Conservation (phyloP, 2,113 vertebrate genomes). For the Eira barbara region DNA sequence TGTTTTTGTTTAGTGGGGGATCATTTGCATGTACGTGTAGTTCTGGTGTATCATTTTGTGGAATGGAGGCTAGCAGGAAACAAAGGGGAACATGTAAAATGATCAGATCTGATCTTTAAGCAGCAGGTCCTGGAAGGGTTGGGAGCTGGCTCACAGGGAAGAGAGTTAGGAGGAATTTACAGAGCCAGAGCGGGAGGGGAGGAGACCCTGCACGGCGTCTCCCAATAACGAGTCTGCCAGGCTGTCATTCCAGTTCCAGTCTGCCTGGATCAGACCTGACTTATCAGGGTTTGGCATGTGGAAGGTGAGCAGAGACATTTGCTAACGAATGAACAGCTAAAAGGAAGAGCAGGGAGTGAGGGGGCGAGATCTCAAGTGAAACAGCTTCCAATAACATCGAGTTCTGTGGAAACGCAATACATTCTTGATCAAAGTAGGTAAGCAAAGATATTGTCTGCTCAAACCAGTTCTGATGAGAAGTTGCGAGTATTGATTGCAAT, state of each 20-base stretch:
- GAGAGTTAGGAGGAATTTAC: neutral
- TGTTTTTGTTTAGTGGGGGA: neutral
- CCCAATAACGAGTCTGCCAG: neutral
- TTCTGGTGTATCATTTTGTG: neutral
- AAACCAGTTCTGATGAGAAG: neutral
- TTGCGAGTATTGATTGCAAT: neutral
- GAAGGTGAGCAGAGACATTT: neutral
- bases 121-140: neutral
- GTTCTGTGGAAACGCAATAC: neutral
- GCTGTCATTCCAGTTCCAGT: neutral
- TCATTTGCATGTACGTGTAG: neutral
- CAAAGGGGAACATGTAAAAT: neutral
- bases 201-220: neutral
- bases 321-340: neutral
- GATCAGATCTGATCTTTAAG: neutral
- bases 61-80: neutral
- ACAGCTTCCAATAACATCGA: neutral
- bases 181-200: neutral
- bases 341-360: neutral
- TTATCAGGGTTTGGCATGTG: neutral
- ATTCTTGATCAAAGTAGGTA: neutral
- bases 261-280: neutral
- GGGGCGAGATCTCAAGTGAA: neutral
- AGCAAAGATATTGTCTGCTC: neutral
- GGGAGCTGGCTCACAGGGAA: neutral